These are phyloP conservation scores for Melanotaenia boesemani DNA, from an alignment of 2,797 vertebrate species.

Conservation along the genomic window DNA sequence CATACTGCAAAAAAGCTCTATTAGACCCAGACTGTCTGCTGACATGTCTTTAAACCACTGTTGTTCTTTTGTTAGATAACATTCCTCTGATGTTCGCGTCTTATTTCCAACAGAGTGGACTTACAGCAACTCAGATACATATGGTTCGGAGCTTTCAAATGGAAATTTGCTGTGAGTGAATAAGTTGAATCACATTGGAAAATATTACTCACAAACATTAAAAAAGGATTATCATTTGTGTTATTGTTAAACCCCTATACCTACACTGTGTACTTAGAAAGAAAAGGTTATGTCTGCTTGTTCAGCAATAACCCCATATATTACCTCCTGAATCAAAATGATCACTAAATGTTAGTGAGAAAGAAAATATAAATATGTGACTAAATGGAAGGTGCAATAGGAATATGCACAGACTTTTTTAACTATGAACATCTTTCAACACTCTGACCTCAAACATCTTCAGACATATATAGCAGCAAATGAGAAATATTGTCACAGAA, in stretches of 20 bases:
- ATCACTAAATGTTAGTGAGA: neutral
- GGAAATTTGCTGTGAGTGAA: neutral
- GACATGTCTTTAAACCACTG: slow-evolving; percentile 20
- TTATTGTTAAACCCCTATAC: neutral
- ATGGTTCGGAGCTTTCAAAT: neutral
- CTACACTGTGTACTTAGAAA: slow-evolving; percentile 5
- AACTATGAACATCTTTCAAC: neutral
- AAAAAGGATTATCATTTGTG: slow-evolving; percentile 3
- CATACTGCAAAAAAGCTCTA: slow-evolving; percentile 17
- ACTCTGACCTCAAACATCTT: neutral
- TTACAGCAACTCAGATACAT: slow-evolving; percentile 6
- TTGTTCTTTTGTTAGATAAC: neutral
- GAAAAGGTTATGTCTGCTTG: slow-evolving; percentile 8
- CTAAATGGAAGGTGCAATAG: neutral
- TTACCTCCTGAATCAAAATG: neutral
- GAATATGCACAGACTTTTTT: neutral
- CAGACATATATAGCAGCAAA: neutral
- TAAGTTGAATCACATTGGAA: neutral
- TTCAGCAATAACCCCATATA: neutral
- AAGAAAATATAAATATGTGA: neutral
- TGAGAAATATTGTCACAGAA: neutral
- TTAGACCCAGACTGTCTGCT: slow-evolving; percentile 6
- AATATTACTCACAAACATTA: slow-evolving; percentile 2
- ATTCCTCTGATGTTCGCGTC: slow-evolving; percentile 1
- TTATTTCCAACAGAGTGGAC: neutral